Evolutionary conservation across 2,888 invertebrate species (phyloP).

Genomic region (Mimachlamys varia): DNA sequence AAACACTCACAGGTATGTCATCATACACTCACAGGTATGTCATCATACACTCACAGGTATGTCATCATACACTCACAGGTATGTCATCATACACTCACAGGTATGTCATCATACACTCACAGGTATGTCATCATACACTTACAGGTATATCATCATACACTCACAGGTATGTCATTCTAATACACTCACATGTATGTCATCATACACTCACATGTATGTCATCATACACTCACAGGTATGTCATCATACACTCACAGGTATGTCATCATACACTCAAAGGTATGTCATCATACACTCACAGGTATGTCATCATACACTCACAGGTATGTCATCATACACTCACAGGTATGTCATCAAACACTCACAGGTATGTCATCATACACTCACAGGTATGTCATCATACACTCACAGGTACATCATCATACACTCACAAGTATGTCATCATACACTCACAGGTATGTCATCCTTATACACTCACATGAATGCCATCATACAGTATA

Average conservation of each 20-base stretch:
- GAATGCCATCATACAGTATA: not conserved
- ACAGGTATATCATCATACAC: too few species aligned
- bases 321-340: not conserved
- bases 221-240: not conserved
- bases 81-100: not conserved
- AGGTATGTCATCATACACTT: conserved; percentile 2
- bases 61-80: not conserved
- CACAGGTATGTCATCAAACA: not conserved
- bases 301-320: too few species aligned
- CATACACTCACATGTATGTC: too few species aligned
- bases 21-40: conserved; percentile 1
- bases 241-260: conserved; percentile 9
- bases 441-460: not conserved
- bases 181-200: too few species aligned
- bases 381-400: not conserved
- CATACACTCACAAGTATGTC: not conserved
- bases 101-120: not conserved
- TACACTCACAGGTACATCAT: not conserved
- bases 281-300: not conserved
- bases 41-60: not conserved
- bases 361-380: not conserved
- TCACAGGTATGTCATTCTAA: too few species aligned
- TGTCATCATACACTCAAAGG: not conserved
- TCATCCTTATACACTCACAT: not conserved
- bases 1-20: conserved; percentile 18